Evolutionary conservation across 2,888 invertebrate species (phyloP), one percentile per base, ranked within the genome.

Genomic region (Amphipoea oculea): DNA sequence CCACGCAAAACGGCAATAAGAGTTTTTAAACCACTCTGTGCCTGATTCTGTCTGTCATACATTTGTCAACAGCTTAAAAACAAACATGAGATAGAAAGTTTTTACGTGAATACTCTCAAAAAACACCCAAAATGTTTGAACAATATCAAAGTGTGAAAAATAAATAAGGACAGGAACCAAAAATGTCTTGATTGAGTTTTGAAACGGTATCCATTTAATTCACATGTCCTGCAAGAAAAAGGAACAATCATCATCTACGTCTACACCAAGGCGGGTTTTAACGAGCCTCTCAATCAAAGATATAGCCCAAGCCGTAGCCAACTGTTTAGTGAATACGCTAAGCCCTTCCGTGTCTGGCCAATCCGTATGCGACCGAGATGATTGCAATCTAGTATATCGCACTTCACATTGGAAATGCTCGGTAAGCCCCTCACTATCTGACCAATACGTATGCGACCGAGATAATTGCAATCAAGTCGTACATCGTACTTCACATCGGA

Each of bases 171-270:
- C 9, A 12, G n/a, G 45, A 78, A 45, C 14, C n/a, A 51, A 54
- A 77, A n/a, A 78, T 78, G 60, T 4, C 29, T 81, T 17, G 36
- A 20, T 63, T 20, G 51, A 62, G 4, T 69, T 57, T 23, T 78
- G 3, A 40, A 36, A 67, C 20, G 36, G 7, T 63, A 63, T 62
- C 17, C 12, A 60, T 60, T 7, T 48, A 83, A 40, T 40, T 68
- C 80, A 68, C 70, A 84, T 81, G 84, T 51, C 78, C 69, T 36
- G 45, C 79, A 78, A 54, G 23, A 70, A 65, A 62, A 54, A 71
- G 2, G 9, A 45, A 45, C 69, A 57, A 70, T 14, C n/a, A 70
- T 6, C 51, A 67, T 67, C 66, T 29, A 17, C 51, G 60, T 42
- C 65, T 5, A 29, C n/a, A 23, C 42, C 51, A 51, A 60, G 84